Percentiles rank a stretch among this genome's conserved stretches.
Conservation (phyloP, 2,113 vertebrate species). For the Sus scrofa region DNA sequence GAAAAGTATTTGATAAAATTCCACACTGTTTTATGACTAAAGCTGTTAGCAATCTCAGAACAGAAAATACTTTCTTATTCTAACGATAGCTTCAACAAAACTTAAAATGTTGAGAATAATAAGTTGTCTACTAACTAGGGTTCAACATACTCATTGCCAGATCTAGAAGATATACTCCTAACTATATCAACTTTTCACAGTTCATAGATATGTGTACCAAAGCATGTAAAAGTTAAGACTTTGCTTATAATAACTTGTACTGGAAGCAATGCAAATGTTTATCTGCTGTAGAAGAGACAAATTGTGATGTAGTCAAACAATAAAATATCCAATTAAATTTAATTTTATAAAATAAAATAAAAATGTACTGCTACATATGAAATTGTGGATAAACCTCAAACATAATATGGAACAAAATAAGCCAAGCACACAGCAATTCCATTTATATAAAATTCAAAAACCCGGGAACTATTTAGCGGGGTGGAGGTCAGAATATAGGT, state of each 20-base stretch:
- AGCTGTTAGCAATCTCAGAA: neutral
- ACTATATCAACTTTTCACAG: neutral
- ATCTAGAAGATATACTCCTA: neutral
- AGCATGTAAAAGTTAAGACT: neutral
- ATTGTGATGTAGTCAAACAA: neutral
- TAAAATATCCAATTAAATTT: neutral
- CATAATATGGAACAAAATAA: neutral
- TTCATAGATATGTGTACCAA: neutral
- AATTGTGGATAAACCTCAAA: neutral
- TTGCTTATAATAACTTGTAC: neutral
- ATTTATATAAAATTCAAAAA: neutral
- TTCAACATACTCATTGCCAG: neutral
- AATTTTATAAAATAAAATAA: neutral
- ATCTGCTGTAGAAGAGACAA: neutral
- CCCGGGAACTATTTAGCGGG: neutral
- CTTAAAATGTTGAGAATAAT: neutral
- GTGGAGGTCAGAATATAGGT: neutral
- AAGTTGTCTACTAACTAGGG: neutral
- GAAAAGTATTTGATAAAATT: constrained; percentile 4
- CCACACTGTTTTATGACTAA: neutral
- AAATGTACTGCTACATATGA: neutral
- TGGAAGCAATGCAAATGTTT: neutral
- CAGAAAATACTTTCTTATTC: neutral
- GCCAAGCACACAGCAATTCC: neutral
- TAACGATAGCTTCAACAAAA: neutral